Percentiles rank a stretch among this genome's conserved stretches.
Evolutionary conservation across 1,140 invertebrate species (phyloP).

Genomic region (Gonatopus flavifemur): DNA sequence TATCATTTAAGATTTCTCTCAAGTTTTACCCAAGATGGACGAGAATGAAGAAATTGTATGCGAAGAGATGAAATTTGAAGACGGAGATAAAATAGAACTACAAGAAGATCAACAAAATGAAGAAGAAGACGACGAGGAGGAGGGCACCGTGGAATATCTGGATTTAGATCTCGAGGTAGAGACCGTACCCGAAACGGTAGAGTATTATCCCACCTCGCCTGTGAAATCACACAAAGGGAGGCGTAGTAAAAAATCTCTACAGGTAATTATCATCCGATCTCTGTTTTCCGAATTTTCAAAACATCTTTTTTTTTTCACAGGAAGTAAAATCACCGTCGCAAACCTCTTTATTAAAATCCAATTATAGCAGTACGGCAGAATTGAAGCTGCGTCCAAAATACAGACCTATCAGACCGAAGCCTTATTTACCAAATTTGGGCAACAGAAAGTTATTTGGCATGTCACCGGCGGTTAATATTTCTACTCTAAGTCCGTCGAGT

Average conservation of each 20-base stretch:
- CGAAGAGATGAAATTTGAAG: too few relatives aligned
- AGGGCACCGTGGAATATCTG: neutral
- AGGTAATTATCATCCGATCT: too few relatives aligned
- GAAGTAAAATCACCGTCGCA: neutral
- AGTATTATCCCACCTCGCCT: neutral
- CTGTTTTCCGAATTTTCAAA: too few relatives aligned
- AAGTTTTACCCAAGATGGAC: too few relatives aligned
- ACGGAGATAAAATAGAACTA: neutral
- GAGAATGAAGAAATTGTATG: too few relatives aligned
- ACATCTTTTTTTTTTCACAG: too few relatives aligned
- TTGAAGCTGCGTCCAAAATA: neutral
- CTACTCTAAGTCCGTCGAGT: neutral
- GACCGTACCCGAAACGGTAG: neutral
- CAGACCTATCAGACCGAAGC: neutral
- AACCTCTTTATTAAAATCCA: neutral
- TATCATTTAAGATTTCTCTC: too few relatives aligned
- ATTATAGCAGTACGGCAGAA: neutral
- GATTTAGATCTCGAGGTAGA: neutral
- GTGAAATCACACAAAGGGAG: neutral
- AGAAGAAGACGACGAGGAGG: neutral
- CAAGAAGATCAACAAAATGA: constrained; percentile 1
- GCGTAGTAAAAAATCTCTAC: neutral
- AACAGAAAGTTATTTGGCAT: neutral
- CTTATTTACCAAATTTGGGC: neutral
- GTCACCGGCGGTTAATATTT: neutral